These are phyloP conservation scores for Helogale parvula DNA, from an alignment of 2,113 vertebrate genomes.

Conservation along the genomic window DNA sequence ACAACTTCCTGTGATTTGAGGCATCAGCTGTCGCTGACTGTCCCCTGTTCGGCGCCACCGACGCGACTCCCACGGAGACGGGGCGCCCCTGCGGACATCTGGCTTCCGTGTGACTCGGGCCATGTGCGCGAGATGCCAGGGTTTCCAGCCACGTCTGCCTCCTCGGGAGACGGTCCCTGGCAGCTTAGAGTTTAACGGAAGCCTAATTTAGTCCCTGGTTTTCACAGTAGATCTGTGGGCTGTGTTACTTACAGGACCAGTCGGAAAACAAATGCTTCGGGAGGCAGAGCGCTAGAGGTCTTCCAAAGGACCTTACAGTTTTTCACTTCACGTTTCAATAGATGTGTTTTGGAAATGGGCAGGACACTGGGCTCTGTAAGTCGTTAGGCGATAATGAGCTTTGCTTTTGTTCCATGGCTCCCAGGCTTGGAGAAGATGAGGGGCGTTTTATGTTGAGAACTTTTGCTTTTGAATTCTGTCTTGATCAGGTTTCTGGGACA, in stretches of 20 bases:
- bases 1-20: background rate
- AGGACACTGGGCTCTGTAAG: background rate
- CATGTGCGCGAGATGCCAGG: background rate
- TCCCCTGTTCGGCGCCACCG: background rate
- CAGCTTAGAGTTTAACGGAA: slow-evolving; percentile 39
- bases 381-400: background rate
- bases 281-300: background rate
- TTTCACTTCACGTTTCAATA: background rate
- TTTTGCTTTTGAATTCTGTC: slow-evolving; percentile 18
- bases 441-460: background rate
- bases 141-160: slow-evolving; percentile 20
- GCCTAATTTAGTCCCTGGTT: background rate
- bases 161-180: background rate
- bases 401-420: background rate
- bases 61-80: background rate
- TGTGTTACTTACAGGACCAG: background rate
- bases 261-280: slow-evolving; percentile 35
- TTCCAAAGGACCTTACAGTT: background rate
- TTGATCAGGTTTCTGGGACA: background rate
- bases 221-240: background rate
- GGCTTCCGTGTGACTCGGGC: background rate
- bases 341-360: slow-evolving; percentile 14
- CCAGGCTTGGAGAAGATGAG: slow-evolving; percentile 4
- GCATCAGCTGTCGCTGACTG: background rate
- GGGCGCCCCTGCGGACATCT: background rate